phyloP scores from a whole-genome alignment of 1,140 invertebrate species.

The Lethrus apterus region DNA sequence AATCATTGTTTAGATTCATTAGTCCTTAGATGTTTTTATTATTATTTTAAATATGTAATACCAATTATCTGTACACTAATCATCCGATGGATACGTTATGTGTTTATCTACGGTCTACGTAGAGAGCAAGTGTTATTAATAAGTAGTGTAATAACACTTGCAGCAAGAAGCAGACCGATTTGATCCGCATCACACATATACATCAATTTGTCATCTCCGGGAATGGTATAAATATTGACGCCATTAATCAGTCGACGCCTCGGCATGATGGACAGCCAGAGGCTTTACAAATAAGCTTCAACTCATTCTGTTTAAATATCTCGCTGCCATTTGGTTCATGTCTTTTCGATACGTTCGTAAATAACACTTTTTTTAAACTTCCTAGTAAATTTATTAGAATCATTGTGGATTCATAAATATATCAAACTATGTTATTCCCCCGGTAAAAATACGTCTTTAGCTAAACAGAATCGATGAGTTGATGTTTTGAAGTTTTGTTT shows the following conservation, averaged over 20 bases:
- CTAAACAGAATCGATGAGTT: too few species aligned
- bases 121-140: too few species aligned
- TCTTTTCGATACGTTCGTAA: constrained; percentile 22
- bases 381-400: constrained; percentile 19
- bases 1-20: too few species aligned
- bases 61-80: too few species aligned
- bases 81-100: too few species aligned
- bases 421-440: constrained; percentile 9
- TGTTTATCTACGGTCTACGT: too few species aligned
- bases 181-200: constrained; percentile 16
- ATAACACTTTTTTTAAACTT: constrained; percentile 16
- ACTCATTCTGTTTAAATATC: constrained; percentile 22
- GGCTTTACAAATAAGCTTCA: constrained; percentile 32
- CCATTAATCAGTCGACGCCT: constrained; percentile 29
- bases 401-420: constrained; percentile 18
- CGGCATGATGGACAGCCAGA: constrained; percentile 33
- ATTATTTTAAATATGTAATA: too few species aligned
- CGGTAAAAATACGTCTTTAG: too few species aligned
- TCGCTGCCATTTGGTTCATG: constrained; percentile 20
- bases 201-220: constrained; percentile 31
- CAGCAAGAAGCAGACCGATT: constrained; percentile 10
- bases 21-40: too few species aligned
- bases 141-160: too few species aligned
- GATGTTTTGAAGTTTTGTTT: too few species aligned
- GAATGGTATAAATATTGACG: constrained; percentile 32